phyloP scores from a whole-genome alignment of 1,140 invertebrate genomes.

The Diorhabda sublineata region DNA sequence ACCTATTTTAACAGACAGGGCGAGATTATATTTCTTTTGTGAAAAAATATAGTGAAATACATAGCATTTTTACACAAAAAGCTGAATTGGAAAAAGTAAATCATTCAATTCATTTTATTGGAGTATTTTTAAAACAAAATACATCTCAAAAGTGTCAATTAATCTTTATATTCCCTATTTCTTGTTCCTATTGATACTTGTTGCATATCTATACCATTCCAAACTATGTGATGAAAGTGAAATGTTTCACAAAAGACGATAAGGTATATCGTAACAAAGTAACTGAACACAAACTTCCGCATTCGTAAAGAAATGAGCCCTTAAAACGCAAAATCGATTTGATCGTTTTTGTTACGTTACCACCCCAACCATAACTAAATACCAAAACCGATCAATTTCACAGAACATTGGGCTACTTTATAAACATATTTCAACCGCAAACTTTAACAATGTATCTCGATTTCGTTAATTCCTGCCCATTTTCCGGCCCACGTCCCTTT shows the following conservation, averaged over 20 bases:
- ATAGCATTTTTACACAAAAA: no score
- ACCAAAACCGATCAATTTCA: constrained; percentile 45
- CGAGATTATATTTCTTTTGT: no score
- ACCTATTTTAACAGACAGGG: no score
- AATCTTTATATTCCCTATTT: no score
- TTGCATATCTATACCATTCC: no score
- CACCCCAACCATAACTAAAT: constrained; percentile 8
- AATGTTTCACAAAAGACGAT: background rate
- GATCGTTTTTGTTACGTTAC: constrained; percentile 7
- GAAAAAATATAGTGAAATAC: no score
- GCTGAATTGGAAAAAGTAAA: no score
- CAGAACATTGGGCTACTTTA: constrained; percentile 41
- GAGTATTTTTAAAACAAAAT: no score
- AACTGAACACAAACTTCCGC: constrained; percentile 5
- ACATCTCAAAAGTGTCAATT: no score
- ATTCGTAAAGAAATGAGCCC: constrained; percentile 18
- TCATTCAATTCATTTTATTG: no score
- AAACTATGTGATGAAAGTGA: no score
- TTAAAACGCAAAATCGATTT: constrained; percentile 11
- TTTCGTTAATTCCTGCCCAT: constrained; percentile 1
- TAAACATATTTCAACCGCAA: constrained; percentile 32
- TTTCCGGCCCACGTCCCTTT: background rate
- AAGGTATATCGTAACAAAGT: background rate
- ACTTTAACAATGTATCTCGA: constrained; percentile 11
- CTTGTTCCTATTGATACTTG: no score